Base-by-base conservation (phyloP, 2,113 vertebrate species). In the Malurus melanocephalus region DNA sequence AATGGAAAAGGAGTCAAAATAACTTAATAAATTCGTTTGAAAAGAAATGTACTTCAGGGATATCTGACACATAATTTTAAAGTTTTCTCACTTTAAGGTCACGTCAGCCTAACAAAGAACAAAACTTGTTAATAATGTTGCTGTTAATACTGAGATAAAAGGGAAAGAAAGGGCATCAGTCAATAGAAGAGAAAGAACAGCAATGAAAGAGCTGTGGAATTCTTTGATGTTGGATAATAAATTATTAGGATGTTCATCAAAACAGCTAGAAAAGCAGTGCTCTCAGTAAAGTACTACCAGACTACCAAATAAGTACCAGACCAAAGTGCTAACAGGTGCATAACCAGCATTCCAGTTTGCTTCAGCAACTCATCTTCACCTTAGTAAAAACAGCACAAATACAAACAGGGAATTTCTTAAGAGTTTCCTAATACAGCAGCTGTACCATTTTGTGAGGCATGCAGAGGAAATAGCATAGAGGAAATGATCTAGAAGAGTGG, bases 281-380 rank as follows among this genome's bases (percentile, higher is more conserved):
- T 77, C 35, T 66, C 79, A 78, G 76, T 60, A 91, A 91, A 94
- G 85, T 93, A 78, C 46, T 94, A 64, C 80, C 85, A 93, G 85
- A 92, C 35, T 80, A 61, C 43, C 43, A 89, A 92, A 85, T 45
- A 85, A 64, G 33, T 65, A 89, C 65, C 77, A 88, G 69, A 68
- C 68, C 46, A 72, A 91, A 95, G 73, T 73, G 88, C 62, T 92
- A 88, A 66, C 83, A 88, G 77, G 80, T 93, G 67, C 74, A 90
- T 22, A 68, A 46, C 18, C 42, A 80, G 59, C 73, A 69, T 33
- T 84, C n/a, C 88, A 81, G 78, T 68, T 65, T 56, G 48, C 13
- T 73, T 69, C 74, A 93, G 73, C 40, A 73, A 45, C 11, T 38
- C 33, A 45, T 68, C 69, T 72, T 61, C 55, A 73, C 67, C 88